Conservation (phyloP, 2,888 invertebrate genomes). For the Keiferia lycopersicella region DNA sequence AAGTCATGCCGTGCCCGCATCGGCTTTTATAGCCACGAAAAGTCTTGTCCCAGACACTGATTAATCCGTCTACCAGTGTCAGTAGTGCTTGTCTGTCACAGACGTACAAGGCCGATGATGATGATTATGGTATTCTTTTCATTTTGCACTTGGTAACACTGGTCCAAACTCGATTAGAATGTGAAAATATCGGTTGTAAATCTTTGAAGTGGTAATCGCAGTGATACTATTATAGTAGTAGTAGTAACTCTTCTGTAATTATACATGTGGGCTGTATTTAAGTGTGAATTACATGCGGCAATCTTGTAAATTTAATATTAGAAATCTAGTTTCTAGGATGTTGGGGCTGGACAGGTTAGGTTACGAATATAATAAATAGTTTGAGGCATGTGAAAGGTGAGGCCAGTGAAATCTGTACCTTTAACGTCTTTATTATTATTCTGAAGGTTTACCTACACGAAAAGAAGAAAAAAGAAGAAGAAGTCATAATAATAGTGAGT, state of each 20-base stretch:
- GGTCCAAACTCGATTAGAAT: slow-evolving; percentile 44
- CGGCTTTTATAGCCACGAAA: too few relatives aligned
- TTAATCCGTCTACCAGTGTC: too few relatives aligned
- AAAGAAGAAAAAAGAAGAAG: too few relatives aligned
- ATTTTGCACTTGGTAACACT: neutral
- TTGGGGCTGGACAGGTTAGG: slow-evolving; percentile 4
- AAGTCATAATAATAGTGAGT: too few relatives aligned
- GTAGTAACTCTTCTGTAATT: slow-evolving; percentile 30
- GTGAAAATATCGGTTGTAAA: slow-evolving; percentile 32
- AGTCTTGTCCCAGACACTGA: too few relatives aligned
- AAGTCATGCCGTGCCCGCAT: too few relatives aligned
- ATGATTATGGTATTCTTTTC: neutral
- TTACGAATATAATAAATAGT: neutral
- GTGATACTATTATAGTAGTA: slow-evolving; percentile 26
- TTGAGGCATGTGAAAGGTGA: neutral
- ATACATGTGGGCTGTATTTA: slow-evolving; percentile 31
- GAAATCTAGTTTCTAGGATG: slow-evolving; percentile 30
- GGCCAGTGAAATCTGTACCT: neutral
- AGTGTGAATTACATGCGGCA: slow-evolving; percentile 31
- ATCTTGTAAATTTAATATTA: slow-evolving; percentile 31
- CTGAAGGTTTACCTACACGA: too few relatives aligned
- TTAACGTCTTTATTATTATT: neutral
- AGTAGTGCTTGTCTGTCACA: too few relatives aligned
- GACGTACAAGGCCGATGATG: too few relatives aligned
- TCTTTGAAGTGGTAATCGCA: slow-evolving; percentile 30